These are phyloP conservation scores for Oriolus oriolus DNA, from an alignment of 2,113 vertebrate species.

Conservation along the genomic window DNA sequence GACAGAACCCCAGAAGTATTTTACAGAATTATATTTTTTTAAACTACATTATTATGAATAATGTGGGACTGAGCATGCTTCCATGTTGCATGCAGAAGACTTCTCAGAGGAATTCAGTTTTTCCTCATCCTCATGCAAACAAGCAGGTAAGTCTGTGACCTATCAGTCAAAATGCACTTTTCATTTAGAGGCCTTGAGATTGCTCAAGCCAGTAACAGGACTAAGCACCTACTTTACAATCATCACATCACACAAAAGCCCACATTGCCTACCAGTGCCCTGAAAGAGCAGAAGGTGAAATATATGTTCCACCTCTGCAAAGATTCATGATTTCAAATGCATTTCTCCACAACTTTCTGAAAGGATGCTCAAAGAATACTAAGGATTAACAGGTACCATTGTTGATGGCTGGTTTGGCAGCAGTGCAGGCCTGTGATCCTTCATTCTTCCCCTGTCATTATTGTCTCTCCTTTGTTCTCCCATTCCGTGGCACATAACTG, in stretches of 20 bases:
- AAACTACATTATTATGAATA: not conserved
- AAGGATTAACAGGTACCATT: conserved; percentile 75
- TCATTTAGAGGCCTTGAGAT: not conserved
- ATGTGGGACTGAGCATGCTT: not conserved
- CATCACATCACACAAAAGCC: accelerated
- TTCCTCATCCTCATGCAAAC: not conserved
- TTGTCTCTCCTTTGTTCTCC: conserved; percentile 80
- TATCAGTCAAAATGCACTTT: not conserved
- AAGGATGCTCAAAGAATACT: not conserved
- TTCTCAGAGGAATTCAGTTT: not conserved
- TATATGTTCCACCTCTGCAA: not conserved
- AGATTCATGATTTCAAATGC: not conserved
- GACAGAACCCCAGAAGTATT: not conserved
- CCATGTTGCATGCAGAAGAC: not conserved
- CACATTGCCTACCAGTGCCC: not conserved
- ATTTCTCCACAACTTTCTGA: not conserved
- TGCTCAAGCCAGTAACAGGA: not conserved
- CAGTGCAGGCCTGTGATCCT: conserved; percentile 82
- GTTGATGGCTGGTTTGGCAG: conserved; percentile 81
- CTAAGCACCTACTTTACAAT: not conserved
- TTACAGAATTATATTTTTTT: not conserved
- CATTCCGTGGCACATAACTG: conserved; percentile 74
- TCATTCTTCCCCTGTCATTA: conserved; percentile 80
- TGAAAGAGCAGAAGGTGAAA: not conserved
- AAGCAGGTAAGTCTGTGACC: not conserved